Percentiles rank a stretch among this genome's conserved stretches.
These are phyloP conservation scores for Echinarachnius parma DNA, from an alignment of 53 echinoderm and acorn worm genomes.

Conservation along the genomic window DNA sequence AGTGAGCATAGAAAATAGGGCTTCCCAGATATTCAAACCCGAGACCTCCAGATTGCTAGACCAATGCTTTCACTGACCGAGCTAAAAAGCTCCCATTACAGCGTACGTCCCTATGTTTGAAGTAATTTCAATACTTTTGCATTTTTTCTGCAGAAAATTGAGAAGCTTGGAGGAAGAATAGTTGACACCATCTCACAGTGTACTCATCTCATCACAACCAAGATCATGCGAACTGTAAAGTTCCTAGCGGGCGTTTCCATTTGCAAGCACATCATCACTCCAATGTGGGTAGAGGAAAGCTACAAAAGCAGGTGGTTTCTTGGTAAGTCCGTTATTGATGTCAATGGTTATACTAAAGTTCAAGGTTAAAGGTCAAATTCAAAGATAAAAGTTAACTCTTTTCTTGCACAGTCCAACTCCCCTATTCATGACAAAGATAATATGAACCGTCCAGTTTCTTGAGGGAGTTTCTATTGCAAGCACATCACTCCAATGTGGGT, in stretches of 20 bases:
- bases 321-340: conserved; percentile 56
- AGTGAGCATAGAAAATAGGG: no score
- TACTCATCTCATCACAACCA: conserved; percentile 73
- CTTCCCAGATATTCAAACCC: no score
- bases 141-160: conserved; percentile 69
- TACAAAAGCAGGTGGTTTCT: conserved; percentile 91
- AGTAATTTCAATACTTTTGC: background rate
- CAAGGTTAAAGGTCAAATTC: background rate
- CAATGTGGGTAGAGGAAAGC: conserved; percentile 94
- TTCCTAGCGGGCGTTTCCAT: conserved; percentile 85
- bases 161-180: conserved; percentile 83
- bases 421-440: no score
- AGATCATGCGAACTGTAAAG: conserved; percentile 86
- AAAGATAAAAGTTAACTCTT: background rate
- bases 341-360: background rate
- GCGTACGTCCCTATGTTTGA: background rate
- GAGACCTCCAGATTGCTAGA: no score
- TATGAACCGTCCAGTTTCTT: no score
- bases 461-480: no score
- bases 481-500: no score
- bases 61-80: no score
- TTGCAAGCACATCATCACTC: conserved; percentile 74
- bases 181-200: conserved; percentile 61
- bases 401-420: conserved; percentile 33
- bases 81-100: no score